These are phyloP conservation scores for Sicus ferrugineus DNA, from an alignment of 2,888 invertebrate genomes.

Conservation along the genomic window DNA sequence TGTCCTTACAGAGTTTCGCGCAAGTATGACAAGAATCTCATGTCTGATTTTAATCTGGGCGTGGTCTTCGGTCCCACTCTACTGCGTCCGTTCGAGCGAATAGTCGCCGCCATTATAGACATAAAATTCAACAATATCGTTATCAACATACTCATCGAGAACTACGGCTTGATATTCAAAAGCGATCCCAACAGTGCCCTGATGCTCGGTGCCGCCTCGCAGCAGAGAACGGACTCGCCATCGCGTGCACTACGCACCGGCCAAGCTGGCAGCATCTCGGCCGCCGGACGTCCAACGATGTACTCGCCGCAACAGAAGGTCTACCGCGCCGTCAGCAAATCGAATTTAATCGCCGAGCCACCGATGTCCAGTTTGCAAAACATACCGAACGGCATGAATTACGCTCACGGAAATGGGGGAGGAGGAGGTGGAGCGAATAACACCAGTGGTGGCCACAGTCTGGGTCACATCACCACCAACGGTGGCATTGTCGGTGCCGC, in stretches of 20 bases:
- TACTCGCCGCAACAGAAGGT: slow-evolving; percentile 63
- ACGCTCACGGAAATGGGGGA: slow-evolving; percentile 50
- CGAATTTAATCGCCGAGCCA: slow-evolving; percentile 62
- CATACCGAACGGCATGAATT: slow-evolving; percentile 64
- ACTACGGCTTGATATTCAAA: slow-evolving; percentile 79
- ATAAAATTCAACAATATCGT: slow-evolving; percentile 99
- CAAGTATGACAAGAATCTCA: slow-evolving; percentile 87
- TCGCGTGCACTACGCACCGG: slow-evolving; percentile 59
- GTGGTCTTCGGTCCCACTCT: slow-evolving; percentile 98
- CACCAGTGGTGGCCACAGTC: slow-evolving; percentile 41
- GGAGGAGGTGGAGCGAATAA: slow-evolving; percentile 43
- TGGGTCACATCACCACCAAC: slow-evolving; percentile 45
- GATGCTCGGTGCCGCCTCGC: slow-evolving; percentile 40
- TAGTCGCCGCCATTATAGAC: slow-evolving; percentile 97
- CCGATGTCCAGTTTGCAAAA: slow-evolving; percentile 65
- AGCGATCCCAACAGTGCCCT: slow-evolving; percentile 56
- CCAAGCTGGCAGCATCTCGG: slow-evolving; percentile 46
- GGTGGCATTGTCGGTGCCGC: slow-evolving; percentile 41
- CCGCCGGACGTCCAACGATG: slow-evolving; percentile 54
- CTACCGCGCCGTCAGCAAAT: slow-evolving; percentile 60
- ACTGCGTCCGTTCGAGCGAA: slow-evolving; percentile 93
- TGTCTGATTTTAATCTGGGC: slow-evolving; percentile 96
- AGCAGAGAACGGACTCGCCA: slow-evolving; percentile 57
- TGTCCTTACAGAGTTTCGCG: slow-evolving; percentile 76
- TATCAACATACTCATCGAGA: slow-evolving; percentile 93